A percentile compares a stretch with the other conserved stretches of the same genome.
Evolutionary conservation across 2,888 invertebrate genomes (phyloP).

Genomic region (Nezara viridula): DNA sequence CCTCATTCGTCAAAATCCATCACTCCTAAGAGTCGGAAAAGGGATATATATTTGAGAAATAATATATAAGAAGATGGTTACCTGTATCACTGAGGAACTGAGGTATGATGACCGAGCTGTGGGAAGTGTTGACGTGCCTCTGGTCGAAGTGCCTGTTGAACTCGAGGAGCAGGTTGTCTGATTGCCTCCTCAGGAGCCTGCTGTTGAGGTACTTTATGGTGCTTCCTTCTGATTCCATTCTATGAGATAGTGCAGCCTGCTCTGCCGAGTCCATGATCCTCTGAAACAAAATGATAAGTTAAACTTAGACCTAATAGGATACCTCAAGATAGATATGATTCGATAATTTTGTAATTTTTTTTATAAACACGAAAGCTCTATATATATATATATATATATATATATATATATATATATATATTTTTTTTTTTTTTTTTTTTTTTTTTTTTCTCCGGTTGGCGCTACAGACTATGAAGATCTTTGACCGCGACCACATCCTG

Average conservation of each 20-base stretch:
- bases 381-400: too few relatives aligned
- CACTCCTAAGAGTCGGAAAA: too few relatives aligned
- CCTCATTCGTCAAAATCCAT: too few relatives aligned
- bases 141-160: constrained; percentile 89
- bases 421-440: too few relatives aligned
- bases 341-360: too few relatives aligned
- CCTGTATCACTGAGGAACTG: constrained; percentile 67
- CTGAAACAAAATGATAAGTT: constrained; percentile 70
- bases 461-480: too few relatives aligned
- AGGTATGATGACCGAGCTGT: constrained; percentile 91
- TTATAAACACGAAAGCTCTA: too few relatives aligned
- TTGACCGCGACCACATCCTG: too few relatives aligned
- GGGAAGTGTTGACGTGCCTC: constrained; percentile 84
- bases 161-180: constrained; percentile 81
- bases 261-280: constrained; percentile 94
- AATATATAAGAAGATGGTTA: constrained; percentile 57
- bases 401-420: too few relatives aligned
- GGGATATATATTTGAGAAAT: too few relatives aligned
- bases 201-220: constrained; percentile 82
- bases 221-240: constrained; percentile 71
- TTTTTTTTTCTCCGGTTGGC: too few relatives aligned
- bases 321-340: background rate
- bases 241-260: constrained; percentile 81
- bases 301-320: constrained; percentile 2
- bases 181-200: constrained; percentile 68